phyloP scores from a whole-genome alignment of 2,797 vertebrate genomes.

The Amblyraja radiata region DNA sequence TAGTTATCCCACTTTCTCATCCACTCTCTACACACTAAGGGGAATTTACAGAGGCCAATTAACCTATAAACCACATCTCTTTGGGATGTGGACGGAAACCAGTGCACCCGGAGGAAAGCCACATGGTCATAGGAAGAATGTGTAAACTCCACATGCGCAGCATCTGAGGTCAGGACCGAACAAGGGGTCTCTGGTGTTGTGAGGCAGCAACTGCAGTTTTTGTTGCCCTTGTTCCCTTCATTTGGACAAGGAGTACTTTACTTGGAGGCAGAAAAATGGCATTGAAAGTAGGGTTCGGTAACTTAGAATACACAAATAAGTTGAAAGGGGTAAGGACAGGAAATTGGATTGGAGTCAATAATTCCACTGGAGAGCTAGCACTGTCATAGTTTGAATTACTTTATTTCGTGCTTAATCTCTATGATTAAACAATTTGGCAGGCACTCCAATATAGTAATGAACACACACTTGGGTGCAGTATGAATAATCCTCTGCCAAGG shows the following conservation, averaged over 20 bases:
- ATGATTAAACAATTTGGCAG: not conserved
- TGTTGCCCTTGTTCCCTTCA: not conserved
- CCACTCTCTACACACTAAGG: no score
- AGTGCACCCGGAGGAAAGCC: no score
- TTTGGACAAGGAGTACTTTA: not conserved
- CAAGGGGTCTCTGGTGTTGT: no score
- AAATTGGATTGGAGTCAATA: not conserved
- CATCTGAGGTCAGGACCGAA: no score
- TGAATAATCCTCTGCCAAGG: not conserved
- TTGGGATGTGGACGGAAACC: no score
- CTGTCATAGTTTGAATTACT: no score
- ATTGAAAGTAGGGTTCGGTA: not conserved
- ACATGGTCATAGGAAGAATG: no score
- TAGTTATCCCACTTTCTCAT: no score
- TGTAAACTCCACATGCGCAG: no score
- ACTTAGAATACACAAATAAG: not conserved
- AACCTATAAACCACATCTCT: no score
- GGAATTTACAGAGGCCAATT: no score
- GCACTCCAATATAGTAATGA: not conserved
- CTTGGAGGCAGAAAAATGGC: not conserved
- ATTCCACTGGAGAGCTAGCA: not conserved
- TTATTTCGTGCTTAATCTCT: not conserved
- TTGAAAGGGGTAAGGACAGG: not conserved
- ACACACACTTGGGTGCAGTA: not conserved
- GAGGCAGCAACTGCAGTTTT: no score